Base-by-base conservation (phyloP, 2,888 invertebrate genomes). In the Megalurothrips usitatus region DNA sequence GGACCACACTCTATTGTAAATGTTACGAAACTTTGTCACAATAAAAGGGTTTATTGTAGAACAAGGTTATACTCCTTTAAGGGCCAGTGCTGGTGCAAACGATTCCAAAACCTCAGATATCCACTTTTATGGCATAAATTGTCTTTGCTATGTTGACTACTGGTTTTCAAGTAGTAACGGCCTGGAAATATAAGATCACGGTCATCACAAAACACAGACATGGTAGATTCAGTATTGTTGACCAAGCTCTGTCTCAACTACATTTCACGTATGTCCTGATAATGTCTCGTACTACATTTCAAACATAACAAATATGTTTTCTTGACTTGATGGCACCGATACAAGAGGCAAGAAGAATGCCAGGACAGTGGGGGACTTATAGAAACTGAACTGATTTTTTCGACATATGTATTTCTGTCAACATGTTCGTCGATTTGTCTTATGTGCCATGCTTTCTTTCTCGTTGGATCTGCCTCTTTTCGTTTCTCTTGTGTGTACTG, bases 21-120 rank as follows among this genome's bases (percentile, higher is more conserved):
- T 75, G 68, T 75, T 75, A 75, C 68, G 68, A 75, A 75, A 75
- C 68, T 75, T 75, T 75, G 68, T 75, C 68, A 75, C 68, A 75
- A 75, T 75, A 75, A 75, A 75, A 26, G 68, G 68, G 68, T 75
- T 75, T 75, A 75, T 75, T 75, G 68, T 75, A 75, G 68, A 75
- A 75, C 68, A 75, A 75, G 68, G 68, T 75, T 68, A 75, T 75
- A 75, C 68, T 75, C 68, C 26, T 75, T 75, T 26, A 75, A 75
- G 68, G 68, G 68, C 68, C 68, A 75, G 68, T 26, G 8, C 26
- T 75, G 19, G 19, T 19, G 19, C 19, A 12, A 23, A 75, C 26
- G 9, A 26, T 23, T 75, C 68, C 68, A 75, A 26, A 26, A 26
- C 68, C 68, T 23, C 68, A 75, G 68, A 43, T 43, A 58, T 58